phyloP scores from a whole-genome alignment of 2,113 vertebrate species.

The Zapus hudsonius region DNA sequence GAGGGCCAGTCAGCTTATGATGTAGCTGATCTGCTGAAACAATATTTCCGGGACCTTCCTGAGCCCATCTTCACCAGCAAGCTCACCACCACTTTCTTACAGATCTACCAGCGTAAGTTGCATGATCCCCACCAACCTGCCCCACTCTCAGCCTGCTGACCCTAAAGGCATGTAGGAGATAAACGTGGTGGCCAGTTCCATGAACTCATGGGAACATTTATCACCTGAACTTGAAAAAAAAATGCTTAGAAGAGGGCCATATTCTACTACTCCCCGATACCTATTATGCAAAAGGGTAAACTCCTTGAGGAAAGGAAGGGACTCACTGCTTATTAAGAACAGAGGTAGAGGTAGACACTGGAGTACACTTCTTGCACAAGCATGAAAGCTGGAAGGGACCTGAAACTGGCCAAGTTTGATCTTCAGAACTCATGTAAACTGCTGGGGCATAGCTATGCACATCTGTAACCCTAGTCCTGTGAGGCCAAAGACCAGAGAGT shows the following conservation, averaged over 20 bases:
- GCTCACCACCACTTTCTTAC: slow-evolving; percentile 91
- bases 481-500: too few species aligned
- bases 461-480: too few species aligned
- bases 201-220: background rate
- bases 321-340: background rate
- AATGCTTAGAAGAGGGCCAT: background rate
- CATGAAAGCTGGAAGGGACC: too few species aligned
- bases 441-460: too few species aligned
- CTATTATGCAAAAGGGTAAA: background rate
- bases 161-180: background rate
- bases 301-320: background rate
- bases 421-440: too few species aligned
- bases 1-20: slow-evolving; percentile 91
- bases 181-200: background rate
- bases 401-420: too few species aligned
- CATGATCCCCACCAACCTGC: background rate
- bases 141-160: background rate
- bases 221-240: background rate
- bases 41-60: slow-evolving; percentile 92
- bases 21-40: slow-evolving; percentile 92
- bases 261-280: background rate
- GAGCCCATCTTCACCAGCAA: slow-evolving; percentile 93
- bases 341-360: background rate
- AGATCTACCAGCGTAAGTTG: slow-evolving; percentile 91
- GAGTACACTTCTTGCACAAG: too few species aligned